Evolutionary conservation across 2,797 vertebrate species (phyloP).

Genomic region (Botia almorhae): DNA sequence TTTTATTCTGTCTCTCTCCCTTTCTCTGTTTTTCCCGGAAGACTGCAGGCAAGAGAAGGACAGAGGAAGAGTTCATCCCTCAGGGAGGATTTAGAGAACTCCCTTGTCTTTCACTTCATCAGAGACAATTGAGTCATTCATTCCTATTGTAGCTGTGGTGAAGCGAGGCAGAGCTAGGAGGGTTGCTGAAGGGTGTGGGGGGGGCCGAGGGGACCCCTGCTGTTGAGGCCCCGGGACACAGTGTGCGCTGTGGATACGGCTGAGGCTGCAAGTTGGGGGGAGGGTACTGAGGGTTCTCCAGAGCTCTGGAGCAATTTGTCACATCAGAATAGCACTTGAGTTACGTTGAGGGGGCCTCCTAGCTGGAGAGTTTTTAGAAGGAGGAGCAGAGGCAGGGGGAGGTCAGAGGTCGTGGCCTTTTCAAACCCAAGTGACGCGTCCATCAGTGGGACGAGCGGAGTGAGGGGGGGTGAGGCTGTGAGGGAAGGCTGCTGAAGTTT

Average conservation of each 20-base stretch:
- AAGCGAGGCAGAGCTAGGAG: conserved; percentile 50
- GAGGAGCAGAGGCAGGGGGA: conserved; percentile 66
- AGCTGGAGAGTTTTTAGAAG: conserved; percentile 65
- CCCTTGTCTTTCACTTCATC: conserved; percentile 84
- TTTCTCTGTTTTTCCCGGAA: conserved; percentile 65
- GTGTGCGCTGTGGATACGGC: conserved; percentile 44
- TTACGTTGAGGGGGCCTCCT: conserved; percentile 84
- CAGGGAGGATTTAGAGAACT: conserved; percentile 80
- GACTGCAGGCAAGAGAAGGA: conserved; percentile 64
- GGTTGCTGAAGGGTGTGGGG: conserved; percentile 50
- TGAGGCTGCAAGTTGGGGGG: conserved; percentile 33
- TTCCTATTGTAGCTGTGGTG: conserved; percentile 76
- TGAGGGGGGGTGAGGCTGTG: conserved; percentile 40
- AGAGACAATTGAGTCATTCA: conserved; percentile 89
- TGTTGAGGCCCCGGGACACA: conserved; percentile 41
- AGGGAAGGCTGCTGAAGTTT: conserved; percentile 51
- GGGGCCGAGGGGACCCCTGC: conserved; percentile 75
- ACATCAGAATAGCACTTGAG: conserved; percentile 96
- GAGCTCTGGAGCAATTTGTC: conserved; percentile 94
- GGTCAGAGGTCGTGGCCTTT: conserved; percentile 82
- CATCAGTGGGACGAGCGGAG: conserved; percentile 67
- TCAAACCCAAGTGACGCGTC: conserved; percentile 73
- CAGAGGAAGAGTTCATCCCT: conserved; percentile 79
- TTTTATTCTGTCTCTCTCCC: conserved; percentile 26
- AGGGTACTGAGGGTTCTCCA: conserved; percentile 81